A percentile compares a stretch with the other conserved stretches of the same genome.
Conservation (phyloP, 2,888 invertebrate genomes). For the Candidula unifasciata region DNA sequence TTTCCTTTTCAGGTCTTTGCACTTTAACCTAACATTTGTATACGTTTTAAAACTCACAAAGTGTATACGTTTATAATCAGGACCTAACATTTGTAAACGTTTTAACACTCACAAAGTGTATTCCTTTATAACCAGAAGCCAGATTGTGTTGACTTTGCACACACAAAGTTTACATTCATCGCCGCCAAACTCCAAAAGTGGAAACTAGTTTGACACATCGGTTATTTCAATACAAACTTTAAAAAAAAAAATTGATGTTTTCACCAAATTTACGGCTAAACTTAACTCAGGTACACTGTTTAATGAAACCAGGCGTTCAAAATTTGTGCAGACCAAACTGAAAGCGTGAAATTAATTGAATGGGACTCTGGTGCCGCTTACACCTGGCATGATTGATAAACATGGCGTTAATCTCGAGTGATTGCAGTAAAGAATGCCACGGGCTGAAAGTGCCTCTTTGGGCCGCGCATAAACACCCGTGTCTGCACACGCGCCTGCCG, state of each 20-base stretch:
- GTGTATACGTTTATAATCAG: too few species aligned
- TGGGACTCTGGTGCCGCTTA: background rate
- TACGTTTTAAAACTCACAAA: too few species aligned
- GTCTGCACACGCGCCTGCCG: background rate
- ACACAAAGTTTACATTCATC: background rate
- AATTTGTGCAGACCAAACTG: background rate
- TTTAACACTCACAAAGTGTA: too few species aligned
- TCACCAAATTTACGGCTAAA: background rate
- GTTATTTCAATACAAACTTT: background rate
- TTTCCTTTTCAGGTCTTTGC: too few species aligned
- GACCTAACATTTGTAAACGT: too few species aligned
- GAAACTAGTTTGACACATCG: background rate
- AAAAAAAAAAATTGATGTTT: background rate
- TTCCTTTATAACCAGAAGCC: too few species aligned
- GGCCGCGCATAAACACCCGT: background rate
- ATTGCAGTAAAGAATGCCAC: background rate
- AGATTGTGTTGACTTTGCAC: too few species aligned
- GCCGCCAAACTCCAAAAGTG: background rate
- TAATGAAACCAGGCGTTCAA: background rate
- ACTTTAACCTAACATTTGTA: too few species aligned
- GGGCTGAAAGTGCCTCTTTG: background rate
- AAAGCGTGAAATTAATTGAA: conserved; percentile 24
- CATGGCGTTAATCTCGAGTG: background rate
- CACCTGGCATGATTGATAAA: conserved; percentile 24
- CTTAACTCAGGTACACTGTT: background rate